These are phyloP conservation scores for Psettodes erumei DNA, from an alignment of 2,113 vertebrate species.

Conservation along the genomic window DNA sequence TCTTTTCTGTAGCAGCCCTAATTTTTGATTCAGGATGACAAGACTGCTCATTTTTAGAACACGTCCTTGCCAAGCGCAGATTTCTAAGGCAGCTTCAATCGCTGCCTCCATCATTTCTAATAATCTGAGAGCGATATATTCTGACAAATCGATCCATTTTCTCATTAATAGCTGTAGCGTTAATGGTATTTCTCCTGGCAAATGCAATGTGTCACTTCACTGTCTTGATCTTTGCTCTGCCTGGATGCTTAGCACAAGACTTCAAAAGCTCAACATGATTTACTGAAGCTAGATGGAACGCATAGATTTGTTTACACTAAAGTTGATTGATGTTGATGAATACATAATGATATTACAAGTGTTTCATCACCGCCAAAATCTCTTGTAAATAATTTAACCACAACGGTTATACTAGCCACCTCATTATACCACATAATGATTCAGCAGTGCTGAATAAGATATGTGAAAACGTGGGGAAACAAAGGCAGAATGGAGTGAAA, in stretches of 20 bases:
- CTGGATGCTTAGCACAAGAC: constrained; percentile 9
- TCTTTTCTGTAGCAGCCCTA: neutral
- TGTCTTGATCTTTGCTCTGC: neutral
- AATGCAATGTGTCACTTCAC: constrained; percentile 11
- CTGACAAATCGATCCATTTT: constrained; percentile 35
- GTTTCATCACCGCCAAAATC: constrained; percentile 42
- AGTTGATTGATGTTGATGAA: constrained; percentile 37
- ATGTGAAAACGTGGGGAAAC: constrained; percentile 41
- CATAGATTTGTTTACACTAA: constrained; percentile 47
- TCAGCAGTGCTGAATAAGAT: constrained; percentile 46
- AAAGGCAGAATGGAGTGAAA: constrained; percentile 38
- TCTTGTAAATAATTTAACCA: constrained; percentile 59
- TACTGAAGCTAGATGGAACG: constrained; percentile 13
- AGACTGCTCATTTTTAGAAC: neutral
- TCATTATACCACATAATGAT: constrained; percentile 59
- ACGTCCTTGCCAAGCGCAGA: neutral
- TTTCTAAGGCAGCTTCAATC: neutral
- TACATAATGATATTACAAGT: constrained; percentile 30
- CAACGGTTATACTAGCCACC: constrained; percentile 45
- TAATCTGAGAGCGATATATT: constrained; percentile 22
- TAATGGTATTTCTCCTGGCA: constrained; percentile 9
- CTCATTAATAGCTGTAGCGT: constrained; percentile 8
- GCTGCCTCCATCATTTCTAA: constrained; percentile 21
- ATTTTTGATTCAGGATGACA: constrained; percentile 32
- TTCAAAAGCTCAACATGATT: constrained; percentile 8